phyloP scores from a whole-genome alignment of 2,113 vertebrate species.

The Hucho hucho region DNA sequence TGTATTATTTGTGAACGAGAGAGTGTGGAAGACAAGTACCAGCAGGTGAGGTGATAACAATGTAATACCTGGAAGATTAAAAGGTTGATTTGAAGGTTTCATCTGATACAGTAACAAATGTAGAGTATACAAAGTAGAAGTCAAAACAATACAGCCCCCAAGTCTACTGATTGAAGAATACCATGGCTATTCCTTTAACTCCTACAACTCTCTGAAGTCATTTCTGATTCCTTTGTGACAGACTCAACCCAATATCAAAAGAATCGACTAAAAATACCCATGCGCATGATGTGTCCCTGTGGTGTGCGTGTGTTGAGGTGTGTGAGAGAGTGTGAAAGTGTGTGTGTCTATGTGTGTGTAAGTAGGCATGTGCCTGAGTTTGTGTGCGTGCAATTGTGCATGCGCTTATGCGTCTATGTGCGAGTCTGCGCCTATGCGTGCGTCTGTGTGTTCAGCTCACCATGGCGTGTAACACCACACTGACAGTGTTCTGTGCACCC shows the following conservation, averaged over 20 bases:
- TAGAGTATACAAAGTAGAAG: neutral
- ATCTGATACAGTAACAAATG: too few relatives aligned
- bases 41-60: too few relatives aligned
- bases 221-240: conserved; percentile 19
- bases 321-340: neutral
- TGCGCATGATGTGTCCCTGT: conserved; percentile 18
- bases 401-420: neutral
- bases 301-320: conserved; percentile 1
- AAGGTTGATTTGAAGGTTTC: too few relatives aligned
- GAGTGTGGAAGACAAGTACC: too few relatives aligned
- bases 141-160: too few relatives aligned
- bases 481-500: neutral
- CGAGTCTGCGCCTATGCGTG: neutral
- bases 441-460: neutral
- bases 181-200: neutral
- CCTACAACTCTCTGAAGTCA: conserved; percentile 10
- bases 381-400: neutral
- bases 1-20: too few relatives aligned
- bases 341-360: neutral
- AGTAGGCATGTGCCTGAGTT: neutral
- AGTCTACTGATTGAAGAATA: neutral
- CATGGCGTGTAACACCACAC: neutral
- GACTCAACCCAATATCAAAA: conserved; percentile 38
- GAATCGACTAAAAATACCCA: conserved; percentile 34
- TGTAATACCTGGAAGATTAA: too few relatives aligned